These are phyloP conservation scores for Pseudomyrmex cubaensis DNA, from an alignment of 1,140 invertebrate species.

Conservation along the genomic window DNA sequence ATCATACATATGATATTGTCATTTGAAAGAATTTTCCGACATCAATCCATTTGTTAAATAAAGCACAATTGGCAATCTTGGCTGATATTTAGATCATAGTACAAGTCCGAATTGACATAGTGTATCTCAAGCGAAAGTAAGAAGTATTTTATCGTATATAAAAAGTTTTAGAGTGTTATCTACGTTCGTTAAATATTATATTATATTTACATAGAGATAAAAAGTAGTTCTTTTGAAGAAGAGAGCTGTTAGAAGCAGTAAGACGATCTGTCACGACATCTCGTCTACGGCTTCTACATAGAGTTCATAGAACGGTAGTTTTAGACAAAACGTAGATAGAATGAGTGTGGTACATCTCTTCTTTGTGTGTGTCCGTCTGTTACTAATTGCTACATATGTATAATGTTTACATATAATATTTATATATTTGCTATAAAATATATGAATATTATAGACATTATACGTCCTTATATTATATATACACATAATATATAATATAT, in stretches of 20 bases:
- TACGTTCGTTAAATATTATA: slow-evolving; percentile 67
- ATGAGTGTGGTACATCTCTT: slow-evolving; percentile 77
- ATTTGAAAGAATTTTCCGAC: neutral
- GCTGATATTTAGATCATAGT: slow-evolving; percentile 74
- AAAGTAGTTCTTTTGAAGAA: slow-evolving; percentile 32
- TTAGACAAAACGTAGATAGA: slow-evolving; percentile 79
- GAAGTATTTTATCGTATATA: slow-evolving; percentile 65
- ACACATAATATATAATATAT: too few species aligned
- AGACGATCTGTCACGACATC: slow-evolving; percentile 17
- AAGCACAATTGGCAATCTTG: slow-evolving; percentile 63
- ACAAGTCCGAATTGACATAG: slow-evolving; percentile 66
- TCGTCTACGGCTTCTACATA: slow-evolving; percentile 65
- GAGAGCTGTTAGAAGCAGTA: slow-evolving; percentile 7
- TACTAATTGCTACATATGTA: slow-evolving; percentile 22
- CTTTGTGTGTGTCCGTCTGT: slow-evolving; percentile 78
- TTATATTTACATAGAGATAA: slow-evolving; percentile 63
- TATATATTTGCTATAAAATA: too few species aligned
- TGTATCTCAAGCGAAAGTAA: slow-evolving; percentile 63
- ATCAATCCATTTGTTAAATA: slow-evolving; percentile 1
- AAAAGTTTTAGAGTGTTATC: slow-evolving; percentile 64
- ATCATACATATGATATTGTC: neutral
- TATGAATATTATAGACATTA: too few species aligned
- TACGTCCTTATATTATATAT: too few species aligned
- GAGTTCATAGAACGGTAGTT: slow-evolving; percentile 79
- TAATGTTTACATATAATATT: too few species aligned